Percentiles rank a stretch among this genome's conserved stretches.
phyloP scores from a whole-genome alignment of 2,888 invertebrate genomes.

The Pachydiplax longipennis region DNA sequence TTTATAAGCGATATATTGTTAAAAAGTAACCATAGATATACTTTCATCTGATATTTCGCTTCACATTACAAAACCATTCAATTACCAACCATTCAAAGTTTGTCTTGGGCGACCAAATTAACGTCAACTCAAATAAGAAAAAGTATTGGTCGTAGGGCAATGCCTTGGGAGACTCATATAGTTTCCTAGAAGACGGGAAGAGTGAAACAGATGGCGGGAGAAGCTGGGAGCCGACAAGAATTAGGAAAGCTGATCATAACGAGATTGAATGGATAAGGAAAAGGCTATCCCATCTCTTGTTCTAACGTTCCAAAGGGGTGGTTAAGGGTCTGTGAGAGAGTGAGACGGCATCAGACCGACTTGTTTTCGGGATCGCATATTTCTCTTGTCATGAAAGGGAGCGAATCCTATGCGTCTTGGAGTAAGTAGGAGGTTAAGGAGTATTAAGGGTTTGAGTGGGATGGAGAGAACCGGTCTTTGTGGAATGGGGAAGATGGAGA shows the following conservation, averaged over 20 bases:
- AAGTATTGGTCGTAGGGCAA: too few relatives aligned
- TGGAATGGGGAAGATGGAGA: neutral
- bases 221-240: neutral
- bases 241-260: neutral
- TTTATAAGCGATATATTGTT: too few relatives aligned
- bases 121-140: too few relatives aligned
- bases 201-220: neutral
- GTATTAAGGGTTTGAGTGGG: neutral
- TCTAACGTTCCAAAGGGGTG: neutral
- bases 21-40: too few relatives aligned
- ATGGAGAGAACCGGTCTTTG: neutral
- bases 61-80: too few relatives aligned
- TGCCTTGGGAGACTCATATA: too few relatives aligned
- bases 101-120: too few relatives aligned
- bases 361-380: conserved; percentile 34
- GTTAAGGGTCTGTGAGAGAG: neutral
- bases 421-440: neutral
- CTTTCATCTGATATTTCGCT: too few relatives aligned
- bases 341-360: neutral
- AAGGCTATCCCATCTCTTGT: neutral
- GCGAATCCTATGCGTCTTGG: conserved; percentile 33
- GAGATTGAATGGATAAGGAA: neutral
- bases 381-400: conserved; percentile 35
- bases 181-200: too few relatives aligned
- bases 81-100: too few relatives aligned